Evolutionary conservation across 2,888 invertebrate species (phyloP), one percentile per base, ranked within the genome.

Genomic region (Eristalis arbustorum): DNA sequence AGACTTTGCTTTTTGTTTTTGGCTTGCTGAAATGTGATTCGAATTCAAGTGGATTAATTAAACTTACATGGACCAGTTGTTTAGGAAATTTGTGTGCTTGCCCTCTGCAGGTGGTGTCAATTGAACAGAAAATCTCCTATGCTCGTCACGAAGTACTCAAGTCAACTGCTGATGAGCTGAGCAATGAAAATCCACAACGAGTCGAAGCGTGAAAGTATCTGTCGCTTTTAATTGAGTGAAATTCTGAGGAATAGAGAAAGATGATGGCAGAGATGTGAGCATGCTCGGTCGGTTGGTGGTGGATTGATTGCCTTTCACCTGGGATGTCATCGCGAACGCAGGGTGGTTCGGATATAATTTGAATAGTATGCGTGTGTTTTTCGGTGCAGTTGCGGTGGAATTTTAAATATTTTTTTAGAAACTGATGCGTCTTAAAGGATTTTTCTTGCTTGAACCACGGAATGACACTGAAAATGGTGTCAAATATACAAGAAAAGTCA

Each of bases 51-150:
- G 49, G 62, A 18, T 68, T 56, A 80, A 80, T 80, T 81, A 75
- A 49, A 81, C 81, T 81, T 81, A 81, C 81, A 74, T 75, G 64
- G 75, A 61, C 59, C 69, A 75, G 71, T 42, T 75, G 64, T 57
- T 49, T 62, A 31, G 25, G 62, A 62, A 56, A 69, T 49, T 67
- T 61, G 18, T 23, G 18, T 57, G 11, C 3, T 31, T 31, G 31
- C 18, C 61, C 66, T 13, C 34, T 59, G 23, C 23, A 49, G 28
- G 28, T 25, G 42, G 57, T 56, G 23, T 68, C 40, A 28, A 67
- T 56, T 80, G 42, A 11, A 34, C 28, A n/a, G n/a, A 1, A 64
- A 34, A 31, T 64, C 49, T 28, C 14, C 57, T 78, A 73, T 74
- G 57, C 62, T 61, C 69, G 42, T 42, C 69, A 69, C 75, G 75